Percentiles rank a stretch among this genome's conserved stretches.
Evolutionary conservation across 2,797 vertebrate species (phyloP).

Genomic region (Cynodonichthys magdalenae): DNA sequence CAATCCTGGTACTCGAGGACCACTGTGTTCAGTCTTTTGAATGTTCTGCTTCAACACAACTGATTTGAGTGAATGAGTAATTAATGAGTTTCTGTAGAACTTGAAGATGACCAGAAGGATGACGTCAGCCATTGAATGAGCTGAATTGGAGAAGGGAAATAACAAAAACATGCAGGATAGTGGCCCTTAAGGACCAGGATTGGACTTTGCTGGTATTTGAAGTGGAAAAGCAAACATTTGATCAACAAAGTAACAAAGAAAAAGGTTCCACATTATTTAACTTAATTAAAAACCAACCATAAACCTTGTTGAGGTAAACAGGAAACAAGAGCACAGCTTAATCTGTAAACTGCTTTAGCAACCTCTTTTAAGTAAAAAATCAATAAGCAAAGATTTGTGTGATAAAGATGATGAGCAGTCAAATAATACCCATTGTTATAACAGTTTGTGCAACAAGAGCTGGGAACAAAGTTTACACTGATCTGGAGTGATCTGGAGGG

Average conservation of each 20-base stretch:
- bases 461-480: slow-evolving; percentile 5
- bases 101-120: no score
- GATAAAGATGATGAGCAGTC: not conserved
- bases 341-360: not conserved
- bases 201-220: no score
- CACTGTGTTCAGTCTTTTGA: no score
- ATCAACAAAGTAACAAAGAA: not conserved
- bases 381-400: not conserved
- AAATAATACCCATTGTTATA: not conserved
- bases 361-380: not conserved
- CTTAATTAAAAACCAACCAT: not conserved
- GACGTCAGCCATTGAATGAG: no score
- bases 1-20: no score
- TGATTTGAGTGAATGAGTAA: no score
- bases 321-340: not conserved
- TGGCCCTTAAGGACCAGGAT: no score
- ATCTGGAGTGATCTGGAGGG: not conserved
- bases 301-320: not conserved
- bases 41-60: no score
- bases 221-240: not conserved
- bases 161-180: no score
- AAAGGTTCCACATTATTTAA: not conserved
- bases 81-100: no score
- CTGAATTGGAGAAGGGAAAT: no score
- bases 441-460: not conserved